Evolutionary conservation across 2,888 invertebrate species (phyloP), one percentile per base, ranked within the genome.

Genomic region (Proisotoma minuta): DNA sequence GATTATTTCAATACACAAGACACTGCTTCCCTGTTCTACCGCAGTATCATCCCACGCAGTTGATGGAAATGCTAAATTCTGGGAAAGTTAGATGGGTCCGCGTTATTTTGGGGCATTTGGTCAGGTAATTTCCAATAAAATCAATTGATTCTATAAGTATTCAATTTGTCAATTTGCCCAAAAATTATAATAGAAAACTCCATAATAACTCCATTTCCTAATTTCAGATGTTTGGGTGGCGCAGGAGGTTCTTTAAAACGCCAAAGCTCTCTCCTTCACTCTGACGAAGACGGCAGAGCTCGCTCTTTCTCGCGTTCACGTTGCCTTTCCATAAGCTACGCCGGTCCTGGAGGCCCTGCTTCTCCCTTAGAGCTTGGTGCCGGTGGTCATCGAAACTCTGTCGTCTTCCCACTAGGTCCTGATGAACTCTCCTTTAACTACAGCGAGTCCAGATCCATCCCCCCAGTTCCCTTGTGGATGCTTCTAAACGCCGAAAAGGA

Each of bases 41-140:
- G 0, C 99, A 99, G 76, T 99, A 99, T 78, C 99, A 99, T 80
- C 99, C 99, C 0, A 97, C 97, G 76, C 98, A 98, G 76, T 81
- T 99, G 34, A 97, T 99, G 91, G 99, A 99, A 76, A 80, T 99
- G 40, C 82, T 99, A 27, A 98, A 98, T 80, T 97, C 96, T 58
- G 99, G 99, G 2, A 97, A 96, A 80, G 96, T 95, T 72, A 84
- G 93, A 75, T 91, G 98, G 87, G 99, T 99, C 0, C 97, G 98
- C 77, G 98, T 98, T 0, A 99, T 99, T 69, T 82, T 99, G 48
- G 89, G 94, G 0, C 98, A 99, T 82, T 83, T 99, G 59, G 94
- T 98, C 28, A 87, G 93, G 79, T 92, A 81, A 71, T 26, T n/a
- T n/a, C 28, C 8, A 47, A 57, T 8, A 28, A 3, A 29, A 15